Conservation (phyloP, 2,797 vertebrate species). For the Cephalopachus bancanus region DNA sequence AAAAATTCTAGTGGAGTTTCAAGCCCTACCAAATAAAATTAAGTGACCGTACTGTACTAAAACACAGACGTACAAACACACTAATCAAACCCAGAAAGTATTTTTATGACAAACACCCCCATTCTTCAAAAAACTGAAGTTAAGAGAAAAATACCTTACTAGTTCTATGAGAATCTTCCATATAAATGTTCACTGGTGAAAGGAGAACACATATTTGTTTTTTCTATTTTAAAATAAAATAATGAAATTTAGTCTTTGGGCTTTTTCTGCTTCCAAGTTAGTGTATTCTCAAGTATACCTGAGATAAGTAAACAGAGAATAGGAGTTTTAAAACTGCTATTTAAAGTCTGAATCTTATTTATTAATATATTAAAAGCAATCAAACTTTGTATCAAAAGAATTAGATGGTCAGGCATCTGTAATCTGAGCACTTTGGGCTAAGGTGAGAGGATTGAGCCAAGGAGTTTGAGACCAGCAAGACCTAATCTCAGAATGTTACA, state of each 20-base stretch:
- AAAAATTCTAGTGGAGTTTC: constrained; percentile 59
- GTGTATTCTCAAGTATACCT: constrained; percentile 3
- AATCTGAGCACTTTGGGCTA: too few relatives aligned
- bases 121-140: constrained; percentile 25
- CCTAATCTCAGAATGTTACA: too few relatives aligned
- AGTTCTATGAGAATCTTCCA: constrained; percentile 22
- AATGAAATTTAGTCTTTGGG: constrained; percentile 44
- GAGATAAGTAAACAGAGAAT: constrained; percentile 39
- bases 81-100: not conserved
- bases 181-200: not conserved
- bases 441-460: too few relatives aligned
- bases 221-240: constrained; percentile 4
- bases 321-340: constrained; percentile 50
- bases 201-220: not conserved
- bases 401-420: not conserved
- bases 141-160: not conserved
- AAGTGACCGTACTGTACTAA: not conserved
- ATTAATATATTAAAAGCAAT: constrained; percentile 58
- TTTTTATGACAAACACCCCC: constrained; percentile 30
- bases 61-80: not conserved
- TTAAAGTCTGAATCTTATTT: constrained; percentile 29
- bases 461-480: too few relatives aligned
- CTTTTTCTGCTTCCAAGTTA: constrained; percentile 46
- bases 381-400: constrained; percentile 39
- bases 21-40: constrained; percentile 51